Base-by-base conservation (phyloP, 2,113 vertebrate genomes). In the Hippocampus zosterae region DNA sequence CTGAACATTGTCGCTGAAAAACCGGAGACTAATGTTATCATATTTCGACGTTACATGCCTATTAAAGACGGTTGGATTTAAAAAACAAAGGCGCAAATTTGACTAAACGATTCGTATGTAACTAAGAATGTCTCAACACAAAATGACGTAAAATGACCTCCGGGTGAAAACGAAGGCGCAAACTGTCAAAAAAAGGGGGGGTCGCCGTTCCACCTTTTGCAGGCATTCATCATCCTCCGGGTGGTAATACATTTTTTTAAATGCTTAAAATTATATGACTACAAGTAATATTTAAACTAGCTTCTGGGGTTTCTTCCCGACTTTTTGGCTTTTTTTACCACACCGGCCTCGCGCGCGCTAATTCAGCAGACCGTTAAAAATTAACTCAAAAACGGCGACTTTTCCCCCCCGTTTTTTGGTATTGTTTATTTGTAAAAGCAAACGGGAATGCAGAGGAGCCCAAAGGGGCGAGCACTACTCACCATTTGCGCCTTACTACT, bases 401-500 rank as follows among this genome's bases (percentile, higher is more conserved):
- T 56, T 23, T 27, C 15, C 15, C 42, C 1, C 29, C 16, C 15
- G 9, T 2, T 59, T 33, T 16, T 33, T 27, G 29, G 6, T 8
- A 12, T 56, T 25, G 23, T 12, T 19, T 62, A 21, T 13, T 64
- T 44, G 13, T 23, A 33, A 52, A 4, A 2, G 8, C 12, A 23
- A 52, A 23, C n/a, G 33, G 5, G 18, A 18, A 16, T 9, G 15
- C 15, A 18, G 16, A 63, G 27, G 33, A 69, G 56, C 50, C 59
- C 61, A 37, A 77, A 21, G 23, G 11, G 19, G 27, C 2, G 52
- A 68, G 19, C 71, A 25, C 27, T 50, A 89, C 91, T 93, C 89
- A 93, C 92, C 91, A 91, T 93, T 82, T 92, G 91, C 42, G 90
- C 87, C 86, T 91, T 92, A 79, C 89, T 89, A 52, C 88, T 87